A percentile compares a stretch with the other conserved stretches of the same genome.
phyloP scores from a whole-genome alignment of 2,797 vertebrate species.

The Cyclura pinguis region DNA sequence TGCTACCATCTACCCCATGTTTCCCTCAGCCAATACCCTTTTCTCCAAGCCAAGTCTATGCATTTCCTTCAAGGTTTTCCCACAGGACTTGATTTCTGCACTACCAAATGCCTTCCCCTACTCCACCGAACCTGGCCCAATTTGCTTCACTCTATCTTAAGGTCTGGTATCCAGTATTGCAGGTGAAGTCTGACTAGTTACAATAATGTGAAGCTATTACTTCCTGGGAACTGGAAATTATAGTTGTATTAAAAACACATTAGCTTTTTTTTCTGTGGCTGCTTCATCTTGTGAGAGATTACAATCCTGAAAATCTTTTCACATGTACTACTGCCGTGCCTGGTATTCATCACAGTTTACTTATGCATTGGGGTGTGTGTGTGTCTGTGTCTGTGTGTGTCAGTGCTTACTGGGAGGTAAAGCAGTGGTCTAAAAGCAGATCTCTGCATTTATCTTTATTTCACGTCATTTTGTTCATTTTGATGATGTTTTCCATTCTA shows the following conservation, averaged over 20 bases:
- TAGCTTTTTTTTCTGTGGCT: neutral
- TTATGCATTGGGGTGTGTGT: neutral
- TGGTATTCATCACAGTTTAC: neutral
- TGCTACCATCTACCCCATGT: neutral
- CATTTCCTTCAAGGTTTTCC: neutral
- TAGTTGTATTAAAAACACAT: neutral
- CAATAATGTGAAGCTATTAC: neutral
- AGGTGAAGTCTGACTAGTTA: neutral
- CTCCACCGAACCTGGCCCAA: neutral
- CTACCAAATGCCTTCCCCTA: neutral
- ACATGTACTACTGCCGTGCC: neutral
- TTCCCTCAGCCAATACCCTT: neutral
- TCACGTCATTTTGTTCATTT: neutral
- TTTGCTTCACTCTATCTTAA: neutral
- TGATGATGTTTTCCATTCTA: neutral
- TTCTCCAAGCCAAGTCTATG: neutral
- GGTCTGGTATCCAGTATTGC: too few relatives aligned
- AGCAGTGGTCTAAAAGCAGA: neutral
- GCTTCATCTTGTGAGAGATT: neutral
- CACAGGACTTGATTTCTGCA: neutral
- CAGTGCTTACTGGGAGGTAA: neutral
- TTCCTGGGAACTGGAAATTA: neutral
- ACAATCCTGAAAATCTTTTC: neutral
- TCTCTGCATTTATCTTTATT: neutral
- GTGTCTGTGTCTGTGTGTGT: too few relatives aligned